A percentile compares a stretch with the other conserved stretches of the same genome.
Evolutionary conservation across 2,113 vertebrate genomes (phyloP).

Genomic region (Andinoacara biseriatus): DNA sequence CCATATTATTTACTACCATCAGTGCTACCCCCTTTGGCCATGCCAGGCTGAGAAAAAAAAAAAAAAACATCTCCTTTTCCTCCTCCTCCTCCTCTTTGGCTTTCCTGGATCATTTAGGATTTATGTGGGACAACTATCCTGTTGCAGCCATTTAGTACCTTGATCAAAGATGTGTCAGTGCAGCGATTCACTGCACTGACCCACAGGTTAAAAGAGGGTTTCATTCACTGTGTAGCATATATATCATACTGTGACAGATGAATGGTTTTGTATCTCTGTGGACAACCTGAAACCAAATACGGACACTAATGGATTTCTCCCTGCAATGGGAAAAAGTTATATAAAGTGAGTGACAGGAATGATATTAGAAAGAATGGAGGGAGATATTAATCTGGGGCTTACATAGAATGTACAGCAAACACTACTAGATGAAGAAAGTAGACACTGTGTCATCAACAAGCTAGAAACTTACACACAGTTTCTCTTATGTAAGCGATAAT

Average conservation of each 20-base stretch:
- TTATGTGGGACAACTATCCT: slow-evolving; percentile 55
- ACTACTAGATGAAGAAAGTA: neutral
- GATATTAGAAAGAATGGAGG: slow-evolving; percentile 1
- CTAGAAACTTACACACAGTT: neutral
- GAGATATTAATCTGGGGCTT: slow-evolving; percentile 30
- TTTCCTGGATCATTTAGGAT: slow-evolving; percentile 48
- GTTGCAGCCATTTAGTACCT: slow-evolving; percentile 55
- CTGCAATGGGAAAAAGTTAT: slow-evolving; percentile 30
- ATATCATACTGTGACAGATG: slow-evolving; percentile 56
- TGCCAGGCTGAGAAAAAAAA: neutral
- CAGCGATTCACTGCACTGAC: slow-evolving; percentile 55
- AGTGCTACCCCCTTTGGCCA: slow-evolving; percentile 41
- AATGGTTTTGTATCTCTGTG: slow-evolving; percentile 37
- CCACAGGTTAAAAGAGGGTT: slow-evolving; percentile 60
- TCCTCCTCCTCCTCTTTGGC: neutral
- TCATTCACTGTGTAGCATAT: slow-evolving; percentile 38
- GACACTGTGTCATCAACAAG: neutral
- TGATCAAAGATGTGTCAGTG: slow-evolving; percentile 70
- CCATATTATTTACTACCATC: slow-evolving; percentile 70
- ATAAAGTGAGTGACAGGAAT: slow-evolving; percentile 21
- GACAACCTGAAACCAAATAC: slow-evolving; percentile 45
- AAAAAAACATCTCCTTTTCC: slow-evolving; percentile 6
- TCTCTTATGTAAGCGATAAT: neutral
- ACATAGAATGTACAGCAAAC: neutral
- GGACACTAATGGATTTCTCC: slow-evolving; percentile 32